Evolutionary conservation across 1,140 invertebrate genomes (phyloP), one percentile per base, ranked within the genome.

Genomic region (Aricia agestis): DNA sequence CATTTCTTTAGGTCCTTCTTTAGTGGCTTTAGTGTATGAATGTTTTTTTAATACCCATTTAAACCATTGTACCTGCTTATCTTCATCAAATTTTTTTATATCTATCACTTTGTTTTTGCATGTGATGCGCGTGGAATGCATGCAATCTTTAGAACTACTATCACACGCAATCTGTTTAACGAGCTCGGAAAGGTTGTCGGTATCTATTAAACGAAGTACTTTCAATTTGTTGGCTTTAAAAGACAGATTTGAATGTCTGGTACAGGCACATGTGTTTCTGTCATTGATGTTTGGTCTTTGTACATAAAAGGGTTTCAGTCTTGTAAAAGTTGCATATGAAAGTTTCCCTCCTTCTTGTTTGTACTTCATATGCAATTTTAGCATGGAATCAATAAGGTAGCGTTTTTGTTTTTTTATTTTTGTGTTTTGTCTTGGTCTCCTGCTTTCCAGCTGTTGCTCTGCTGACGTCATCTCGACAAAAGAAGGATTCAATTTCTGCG

Each of bases 231-330:
- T 61, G 17, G 71, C 25, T 59, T 67, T 69, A 18, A 74, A 69
- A 32, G 57, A 19, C 13, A 76, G 15, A 69, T 78, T 76, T 10
- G n/a, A 13, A 57, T 76, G 75, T 58, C 73, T 76, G 6, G 57
- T 59, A 71, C 74, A 76, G 7, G 42, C 31, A 68, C 75, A 75
- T 7, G 74, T 78, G 42, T 75, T 66, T 70, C 77, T 57, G 15
- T 75, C 45, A 63, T 32, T 68, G 7, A 76, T 13, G 10, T 66
- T 71, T 31, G 77, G 75, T 6, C 3, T 19, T 57, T 73, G 6
- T 52, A 78, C 66, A 71, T 75, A 75, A 69, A 76, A 75, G 25
- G 77, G 74, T 69, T 63, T 74, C 13, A 70, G 66, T 65, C 66
- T 57, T n/a, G 11, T 57, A 71, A 78, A 76, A 15, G 70, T 70